Base-by-base conservation (phyloP, 2,113 vertebrate species). In the Echinops telfairi region DNA sequence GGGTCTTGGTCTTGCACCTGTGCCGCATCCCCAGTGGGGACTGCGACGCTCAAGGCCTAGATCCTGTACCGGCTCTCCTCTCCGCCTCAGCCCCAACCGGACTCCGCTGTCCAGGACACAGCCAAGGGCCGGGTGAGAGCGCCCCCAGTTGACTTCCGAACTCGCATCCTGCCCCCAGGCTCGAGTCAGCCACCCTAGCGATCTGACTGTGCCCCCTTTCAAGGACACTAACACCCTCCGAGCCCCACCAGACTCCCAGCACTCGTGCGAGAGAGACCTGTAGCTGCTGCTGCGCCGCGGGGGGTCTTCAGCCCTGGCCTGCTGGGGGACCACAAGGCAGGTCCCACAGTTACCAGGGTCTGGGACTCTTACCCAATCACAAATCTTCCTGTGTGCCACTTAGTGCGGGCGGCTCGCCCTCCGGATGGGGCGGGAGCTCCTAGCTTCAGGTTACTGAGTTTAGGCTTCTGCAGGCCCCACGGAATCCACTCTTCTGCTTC, bases 151-250 rank as follows among this genome's bases (percentile, higher is more conserved):
- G 76, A 64, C 40, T 78, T 29, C 38, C 33, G 2, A 7, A 9
- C 31, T 53, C n/a, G 15, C 76, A 53, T 53, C 47, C 2, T 0
- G 4, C 19, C 1, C 64, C 57, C 68, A 70, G 22, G 14, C 22
- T 38, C 14, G 20, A 19, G 73, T 31, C 70, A 15, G 36, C 53
- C 3, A 53, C 8, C 40, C 58, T 5, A 64, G 9, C 43, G 82
- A 23, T 29, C 36, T 38, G 40, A 40, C 4, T 40, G 62, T 1
- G 0, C 36, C 78, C 70, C 12, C 81, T 4, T 29, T 33, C 57
- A 22, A 53, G 43, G 33, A 68, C 68, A 81, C 66, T 36, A 53
- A 62, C 38, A 16, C 73, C 36, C 15, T 70, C 58, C 43, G 75
- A 2, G 1, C 27, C 10, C 40, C 57, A 57, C 25, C 27, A 47